Evolutionary conservation across 1,140 invertebrate species (phyloP), one percentile per base, ranked within the genome.

Genomic region (Capitella teleta): DNA sequence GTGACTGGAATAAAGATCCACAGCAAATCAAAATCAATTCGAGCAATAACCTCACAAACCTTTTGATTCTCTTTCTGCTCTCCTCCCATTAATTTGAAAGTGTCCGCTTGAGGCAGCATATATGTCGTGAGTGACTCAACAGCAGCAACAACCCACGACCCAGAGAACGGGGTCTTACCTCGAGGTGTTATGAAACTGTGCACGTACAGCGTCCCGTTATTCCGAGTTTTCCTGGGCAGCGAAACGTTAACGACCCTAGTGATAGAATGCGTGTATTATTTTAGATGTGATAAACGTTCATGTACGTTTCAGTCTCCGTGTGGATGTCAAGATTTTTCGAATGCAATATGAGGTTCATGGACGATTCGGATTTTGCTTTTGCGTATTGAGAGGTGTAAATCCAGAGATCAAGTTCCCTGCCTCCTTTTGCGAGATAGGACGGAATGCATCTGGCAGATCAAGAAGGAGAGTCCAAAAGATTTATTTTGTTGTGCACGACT

Each of bases 171-270:
- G 16, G 53, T 51, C 5, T 59, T 26, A 10, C 58, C 59, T 28
- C 34, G 44, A 12, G 60, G 67, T 41, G 57, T 51, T 16, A 70
- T 18, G 55, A 73, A 67, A 5, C 61, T 61, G 56, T 72, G 82
- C 54, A 87, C 71, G 60, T 76, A 85, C 23, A 87, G 61, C 5
- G 82, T 81, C 19, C 85, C 85, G 77, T 88, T 90, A 36, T 80
- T 78, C 8, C 81, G 73, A 1, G 84, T 85, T 64, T 78, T 80
- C 1, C 62, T 59, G 18, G 85, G 84, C 49, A 88, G 51, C 18
- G 53, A 55, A 54, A 55, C 70, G 71, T 34, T 83, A 60, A 61
- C 76, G 74, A 47, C 80, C 80, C 57, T 16, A n/a, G n/a, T n/a
- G 74, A 46, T 49, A 41, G 19, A 37, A 14, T 25, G 24, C 24